These are phyloP conservation scores for Periophthalmus modestus DNA, from an alignment of 2,113 vertebrate species.

Conservation along the genomic window DNA sequence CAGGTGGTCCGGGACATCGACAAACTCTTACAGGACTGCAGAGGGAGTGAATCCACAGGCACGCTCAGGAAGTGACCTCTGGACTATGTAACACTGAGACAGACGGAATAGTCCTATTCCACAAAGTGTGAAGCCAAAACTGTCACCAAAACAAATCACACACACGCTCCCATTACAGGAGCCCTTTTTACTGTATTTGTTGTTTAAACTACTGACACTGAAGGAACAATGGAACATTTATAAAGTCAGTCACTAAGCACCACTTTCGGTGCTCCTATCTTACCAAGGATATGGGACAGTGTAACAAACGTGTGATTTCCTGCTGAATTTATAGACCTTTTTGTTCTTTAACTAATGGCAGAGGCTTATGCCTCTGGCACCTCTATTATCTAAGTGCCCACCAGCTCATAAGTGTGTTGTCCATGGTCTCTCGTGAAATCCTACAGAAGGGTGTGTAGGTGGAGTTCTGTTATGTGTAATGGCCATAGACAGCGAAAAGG, in stretches of 20 bases:
- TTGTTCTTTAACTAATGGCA: slow-evolving; percentile 68
- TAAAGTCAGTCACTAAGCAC: slow-evolving; percentile 42
- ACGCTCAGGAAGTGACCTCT: slow-evolving; percentile 88
- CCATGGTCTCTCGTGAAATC: slow-evolving; percentile 70
- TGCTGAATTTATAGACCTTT: slow-evolving; percentile 67
- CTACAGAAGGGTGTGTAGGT: slow-evolving; percentile 66
- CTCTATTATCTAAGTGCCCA: slow-evolving; percentile 97
- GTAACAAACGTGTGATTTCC: slow-evolving; percentile 52
- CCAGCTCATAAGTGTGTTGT: slow-evolving; percentile 85
- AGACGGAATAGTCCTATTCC: slow-evolving; percentile 56
- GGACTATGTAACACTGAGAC: slow-evolving; percentile 22
- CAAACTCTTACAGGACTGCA: slow-evolving; percentile 98
- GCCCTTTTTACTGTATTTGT: slow-evolving; percentile 62
- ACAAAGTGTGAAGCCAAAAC: slow-evolving; percentile 62
- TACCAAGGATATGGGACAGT: slow-evolving; percentile 48
- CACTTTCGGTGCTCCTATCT: slow-evolving; percentile 45
- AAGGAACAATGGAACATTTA: slow-evolving; percentile 50
- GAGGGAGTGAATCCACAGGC: slow-evolving; percentile 83
- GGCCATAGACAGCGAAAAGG: slow-evolving; percentile 62
- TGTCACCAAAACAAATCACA: slow-evolving; percentile 69
- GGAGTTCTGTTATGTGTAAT: slow-evolving; percentile 67
- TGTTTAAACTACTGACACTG: slow-evolving; percentile 52
- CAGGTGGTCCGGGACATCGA: slow-evolving; percentile 98
- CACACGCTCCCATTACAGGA: slow-evolving; percentile 40
- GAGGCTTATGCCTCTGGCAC: slow-evolving; percentile 86